These are phyloP conservation scores for Asarcornis scutulata DNA, from an alignment of 2,113 vertebrate genomes.

Conservation along the genomic window DNA sequence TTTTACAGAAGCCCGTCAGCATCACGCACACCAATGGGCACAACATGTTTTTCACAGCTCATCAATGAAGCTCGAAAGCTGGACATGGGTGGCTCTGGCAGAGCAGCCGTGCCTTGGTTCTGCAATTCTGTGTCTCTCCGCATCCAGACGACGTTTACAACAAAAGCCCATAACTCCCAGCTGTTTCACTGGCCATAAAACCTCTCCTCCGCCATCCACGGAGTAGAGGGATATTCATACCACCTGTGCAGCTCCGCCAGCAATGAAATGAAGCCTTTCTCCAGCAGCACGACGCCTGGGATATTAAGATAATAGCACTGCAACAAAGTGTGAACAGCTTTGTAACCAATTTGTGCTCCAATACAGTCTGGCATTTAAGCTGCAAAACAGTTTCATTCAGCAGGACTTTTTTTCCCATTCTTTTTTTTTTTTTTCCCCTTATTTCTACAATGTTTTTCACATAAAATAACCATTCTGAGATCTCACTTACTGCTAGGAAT, in stretches of 20 bases:
- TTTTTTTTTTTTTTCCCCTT: fast-evolving
- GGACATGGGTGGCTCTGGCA: not conserved
- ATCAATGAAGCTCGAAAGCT: not conserved
- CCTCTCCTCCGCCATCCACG: not conserved
- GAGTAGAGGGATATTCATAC: not conserved
- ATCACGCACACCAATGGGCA: not conserved
- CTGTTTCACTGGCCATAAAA: not conserved
- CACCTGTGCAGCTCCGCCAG: not conserved
- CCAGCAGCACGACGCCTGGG: not conserved
- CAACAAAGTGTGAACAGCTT: not conserved
- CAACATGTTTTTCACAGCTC: not conserved
- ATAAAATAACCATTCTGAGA: slow-evolving; percentile 12
- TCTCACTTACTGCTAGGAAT: slow-evolving; percentile 26
- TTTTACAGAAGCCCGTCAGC: not conserved
- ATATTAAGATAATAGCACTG: not conserved
- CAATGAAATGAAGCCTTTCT: not conserved
- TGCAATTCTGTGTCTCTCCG: fast-evolving
- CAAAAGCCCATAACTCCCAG: not conserved
- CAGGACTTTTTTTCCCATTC: fast-evolving
- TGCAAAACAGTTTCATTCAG: not conserved
- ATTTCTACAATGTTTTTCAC: not conserved
- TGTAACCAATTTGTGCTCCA: not conserved
- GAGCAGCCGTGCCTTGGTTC: not conserved
- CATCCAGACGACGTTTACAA: not conserved
- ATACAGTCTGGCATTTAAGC: not conserved